phyloP scores from a whole-genome alignment of 2,113 vertebrate genomes.

The Apaloderma vittatum region DNA sequence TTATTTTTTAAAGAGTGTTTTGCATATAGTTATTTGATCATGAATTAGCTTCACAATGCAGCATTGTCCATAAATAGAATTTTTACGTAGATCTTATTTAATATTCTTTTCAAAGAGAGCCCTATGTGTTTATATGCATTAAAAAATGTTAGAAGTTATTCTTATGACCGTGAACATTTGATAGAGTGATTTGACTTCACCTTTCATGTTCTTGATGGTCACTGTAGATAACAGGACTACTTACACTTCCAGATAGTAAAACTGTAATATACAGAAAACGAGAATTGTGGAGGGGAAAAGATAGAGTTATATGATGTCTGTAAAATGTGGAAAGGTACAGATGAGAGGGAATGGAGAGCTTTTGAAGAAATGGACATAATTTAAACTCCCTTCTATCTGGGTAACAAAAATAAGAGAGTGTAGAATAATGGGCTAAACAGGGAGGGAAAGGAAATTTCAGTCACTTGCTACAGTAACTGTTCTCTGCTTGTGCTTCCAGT shows the following conservation, averaged over 20 bases:
- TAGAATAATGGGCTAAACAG: background rate
- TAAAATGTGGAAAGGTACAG: background rate
- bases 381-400: background rate
- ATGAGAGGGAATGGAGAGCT: background rate
- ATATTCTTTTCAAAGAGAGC: background rate
- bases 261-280: background rate
- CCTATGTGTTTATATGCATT: background rate
- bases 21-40: background rate
- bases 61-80: fast-evolving
- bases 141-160: background rate
- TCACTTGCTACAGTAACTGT: background rate
- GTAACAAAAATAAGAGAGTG: background rate
- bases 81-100: background rate
- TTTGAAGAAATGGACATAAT: background rate
- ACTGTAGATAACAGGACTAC: background rate
- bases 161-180: background rate
- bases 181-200: background rate
- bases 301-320: background rate
- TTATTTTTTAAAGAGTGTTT: background rate
- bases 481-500: background rate
- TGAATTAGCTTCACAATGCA: background rate
- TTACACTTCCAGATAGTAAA: background rate
- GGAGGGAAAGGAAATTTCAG: background rate
- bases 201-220: background rate
- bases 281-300: background rate